These are phyloP conservation scores for Mustelus asterias DNA, from an alignment of 2,113 vertebrate species.

Conservation along the genomic window DNA sequence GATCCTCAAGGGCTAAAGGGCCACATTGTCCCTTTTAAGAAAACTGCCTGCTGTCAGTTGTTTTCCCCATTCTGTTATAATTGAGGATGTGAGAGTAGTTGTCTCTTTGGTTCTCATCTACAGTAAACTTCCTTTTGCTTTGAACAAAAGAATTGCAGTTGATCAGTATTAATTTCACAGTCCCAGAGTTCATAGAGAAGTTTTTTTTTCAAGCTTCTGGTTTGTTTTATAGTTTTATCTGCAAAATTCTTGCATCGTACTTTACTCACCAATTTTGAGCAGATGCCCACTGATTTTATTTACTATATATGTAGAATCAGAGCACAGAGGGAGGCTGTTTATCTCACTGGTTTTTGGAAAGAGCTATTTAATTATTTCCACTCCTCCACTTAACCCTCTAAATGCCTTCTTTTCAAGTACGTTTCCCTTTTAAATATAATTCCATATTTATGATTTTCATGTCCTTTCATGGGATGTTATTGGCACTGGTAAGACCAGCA, in stretches of 20 bases:
- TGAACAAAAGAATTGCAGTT: not conserved
- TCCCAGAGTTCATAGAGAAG: not conserved
- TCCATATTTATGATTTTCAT: no score
- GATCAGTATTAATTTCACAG: not conserved
- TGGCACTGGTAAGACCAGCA: not conserved
- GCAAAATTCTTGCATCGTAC: not conserved
- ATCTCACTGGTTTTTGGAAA: no score
- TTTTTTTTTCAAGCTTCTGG: not conserved
- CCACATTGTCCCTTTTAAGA: not conserved
- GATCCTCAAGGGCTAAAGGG: not conserved
- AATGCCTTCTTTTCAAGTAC: no score
- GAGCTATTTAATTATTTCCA: no score
- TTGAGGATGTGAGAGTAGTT: not conserved
- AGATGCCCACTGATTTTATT: not conserved
- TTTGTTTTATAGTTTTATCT: not conserved
- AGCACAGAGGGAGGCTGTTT: no score
- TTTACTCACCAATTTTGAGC: not conserved
- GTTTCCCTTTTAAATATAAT: no score
- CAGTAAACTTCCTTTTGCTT: not conserved
- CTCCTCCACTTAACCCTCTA: no score
- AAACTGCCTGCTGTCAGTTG: not conserved
- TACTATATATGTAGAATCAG: not conserved
- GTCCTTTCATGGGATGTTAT: not conserved
- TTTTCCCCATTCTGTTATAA: not conserved
- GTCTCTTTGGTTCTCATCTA: not conserved